phyloP scores from a whole-genome alignment of 2,113 vertebrate genomes.

The Perca fluviatilis region DNA sequence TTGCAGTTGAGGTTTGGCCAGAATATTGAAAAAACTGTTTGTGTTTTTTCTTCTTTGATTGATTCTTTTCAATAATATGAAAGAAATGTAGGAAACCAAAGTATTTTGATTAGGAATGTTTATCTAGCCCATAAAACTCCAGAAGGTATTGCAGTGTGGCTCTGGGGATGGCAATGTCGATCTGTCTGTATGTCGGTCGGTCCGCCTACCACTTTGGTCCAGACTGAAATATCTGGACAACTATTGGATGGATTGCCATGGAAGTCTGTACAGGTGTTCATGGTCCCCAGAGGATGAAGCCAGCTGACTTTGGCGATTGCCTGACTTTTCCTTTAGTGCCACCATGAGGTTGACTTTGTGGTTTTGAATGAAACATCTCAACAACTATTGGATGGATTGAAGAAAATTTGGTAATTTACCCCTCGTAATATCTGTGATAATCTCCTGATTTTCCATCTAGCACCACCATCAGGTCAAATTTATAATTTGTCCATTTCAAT shows the following conservation, averaged over 20 bases:
- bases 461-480: too few species aligned
- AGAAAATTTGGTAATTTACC: not conserved
- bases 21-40: slow-evolving; percentile 38
- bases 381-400: not conserved
- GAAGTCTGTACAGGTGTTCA: not conserved
- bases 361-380: not conserved
- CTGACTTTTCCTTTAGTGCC: not conserved
- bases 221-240: slow-evolving; percentile 1
- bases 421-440: too few species aligned
- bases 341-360: not conserved
- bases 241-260: not conserved
- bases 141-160: not conserved
- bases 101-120: slow-evolving; percentile 22
- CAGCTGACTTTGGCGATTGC: not conserved
- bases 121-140: not conserved
- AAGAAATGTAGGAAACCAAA: slow-evolving; percentile 20
- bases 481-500: too few species aligned
- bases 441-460: too few species aligned
- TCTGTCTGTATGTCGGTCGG: not conserved
- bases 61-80: slow-evolving; percentile 23
- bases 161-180: not conserved
- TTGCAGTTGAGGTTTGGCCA: slow-evolving; percentile 38
- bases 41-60: slow-evolving; percentile 39
- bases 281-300: not conserved
- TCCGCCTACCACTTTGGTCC: not conserved